Evolutionary conservation across 2,113 vertebrate species (phyloP).

Genomic region (Thermophis baileyi): DNA sequence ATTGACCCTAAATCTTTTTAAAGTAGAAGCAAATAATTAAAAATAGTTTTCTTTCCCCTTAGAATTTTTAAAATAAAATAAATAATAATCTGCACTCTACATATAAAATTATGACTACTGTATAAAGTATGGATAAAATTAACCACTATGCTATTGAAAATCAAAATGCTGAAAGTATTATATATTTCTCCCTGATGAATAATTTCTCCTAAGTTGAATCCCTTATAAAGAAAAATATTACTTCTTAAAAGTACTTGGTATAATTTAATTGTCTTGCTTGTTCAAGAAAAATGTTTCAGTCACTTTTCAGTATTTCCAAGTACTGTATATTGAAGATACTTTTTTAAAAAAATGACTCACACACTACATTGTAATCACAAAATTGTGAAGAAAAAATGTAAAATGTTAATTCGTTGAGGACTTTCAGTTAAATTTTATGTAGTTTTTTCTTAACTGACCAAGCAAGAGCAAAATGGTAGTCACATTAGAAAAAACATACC

Average conservation of each 20-base stretch:
- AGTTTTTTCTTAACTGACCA: not conserved
- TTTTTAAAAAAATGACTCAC: not conserved
- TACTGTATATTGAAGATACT: not conserved
- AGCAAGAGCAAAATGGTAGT: not conserved
- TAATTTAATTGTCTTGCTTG: slow-evolving; percentile 24
- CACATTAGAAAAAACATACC: not conserved
- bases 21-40: not conserved
- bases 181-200: not conserved
- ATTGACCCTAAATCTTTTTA: not conserved
- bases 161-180: not conserved
- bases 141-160: not conserved
- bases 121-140: not conserved
- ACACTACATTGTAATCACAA: not conserved
- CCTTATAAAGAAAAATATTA: not conserved
- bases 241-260: slow-evolving; percentile 29
- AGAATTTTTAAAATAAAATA: not conserved
- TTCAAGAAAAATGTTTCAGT: slow-evolving; percentile 6
- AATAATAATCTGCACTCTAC: not conserved
- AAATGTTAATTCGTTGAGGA: not conserved
- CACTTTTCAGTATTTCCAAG: slow-evolving; percentile 15
- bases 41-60: not conserved
- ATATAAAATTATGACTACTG: not conserved
- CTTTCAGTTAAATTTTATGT: not conserved
- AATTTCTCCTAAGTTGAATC: slow-evolving; percentile 42
- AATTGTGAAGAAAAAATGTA: slow-evolving; percentile 4